Evolutionary conservation across 2,797 vertebrate species (phyloP), one percentile per base, ranked within the genome.

Genomic region (Myripristis jacobus): DNA sequence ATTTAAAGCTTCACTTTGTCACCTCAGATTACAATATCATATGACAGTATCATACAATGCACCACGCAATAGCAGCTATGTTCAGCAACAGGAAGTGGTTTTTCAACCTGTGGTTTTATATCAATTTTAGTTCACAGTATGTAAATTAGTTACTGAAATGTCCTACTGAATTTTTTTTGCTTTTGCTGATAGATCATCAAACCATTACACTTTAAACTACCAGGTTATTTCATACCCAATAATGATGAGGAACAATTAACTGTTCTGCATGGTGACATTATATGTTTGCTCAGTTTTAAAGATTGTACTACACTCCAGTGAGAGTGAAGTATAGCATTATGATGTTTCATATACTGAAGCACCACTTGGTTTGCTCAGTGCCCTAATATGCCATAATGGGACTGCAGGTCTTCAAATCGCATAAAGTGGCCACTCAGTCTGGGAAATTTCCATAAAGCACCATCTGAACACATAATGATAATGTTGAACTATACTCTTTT

Each of bases 31-130:
- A 81, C 77, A 70, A 54, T 67, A 54, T 60, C 64, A 53, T 73
- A 60, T 76, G 52, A 75, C 72, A 77, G 88, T 93, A 91, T 91
- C 81, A 61, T 80, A 79, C 82, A 83, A 80, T 72, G 80, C 75
- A 88, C 84, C 71, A 70, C 76, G 68, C 70, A 84, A 72, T 89
- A 83, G 83, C 79, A 88, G 87, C 90, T 91, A 85, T 90, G 77
- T 86, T 92, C 86, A 76, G 77, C 88, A 91, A 87, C 92, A 94
- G 94, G 94, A 95, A 93, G 93, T 93, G 92, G 90, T 94, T 93
- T 93, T 92, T 91, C 87, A 92, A 84, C 83, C 71, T 94, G 94
- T 87, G 94, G 94, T 94, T 94, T 94, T 89, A 91, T 93, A 94
- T 93, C 94, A 92, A 86, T 84, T 80, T 75, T 84, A 74, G 68